Evolutionary conservation across 2,797 vertebrate genomes (phyloP), one percentile per base, ranked within the genome.

Genomic region (Xenops minutus): DNA sequence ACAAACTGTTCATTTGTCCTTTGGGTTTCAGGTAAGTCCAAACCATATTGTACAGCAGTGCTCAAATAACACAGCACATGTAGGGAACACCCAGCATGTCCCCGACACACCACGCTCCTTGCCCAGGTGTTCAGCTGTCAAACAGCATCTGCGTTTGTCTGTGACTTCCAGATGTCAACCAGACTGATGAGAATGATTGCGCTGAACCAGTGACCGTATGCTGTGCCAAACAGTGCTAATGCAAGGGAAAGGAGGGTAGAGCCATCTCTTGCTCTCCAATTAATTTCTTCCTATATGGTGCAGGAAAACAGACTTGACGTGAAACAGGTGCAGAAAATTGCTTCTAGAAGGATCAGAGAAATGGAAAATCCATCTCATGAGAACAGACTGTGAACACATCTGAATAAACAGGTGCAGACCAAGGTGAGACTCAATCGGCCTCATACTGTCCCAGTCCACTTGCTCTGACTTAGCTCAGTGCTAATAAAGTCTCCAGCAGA

Each of bases 81-180:
- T 5, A 66, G 59, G 29, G 44, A 59, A 73, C 16, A 15, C 63
- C 26, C 94, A 94, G 90, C 34, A 3, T n/a, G 80, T 49, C 74
- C 56, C 67, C 23, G 21, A 69, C 63, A 10, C 10, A 24, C 58
- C 85, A 73, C 0, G 0, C 52, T 90, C 55, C 14, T 88, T 67
- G 83, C 30, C 77, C 93, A 97, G 90, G 93, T 95, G 81, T 76
- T 94, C 90, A 79, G 90, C 92, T 95, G 92, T 94, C 94, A 93
- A 59, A 74, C 44, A 87, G 90, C 73, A 59, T 95, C 56, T 93
- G 69, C 63, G 58, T 91, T 76, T 92, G 74, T 73, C 59, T 9
- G 10, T 51, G 67, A 88, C 92, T 95, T 88, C 80, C 94, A 97
- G 94, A 88, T 32, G 5, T 88, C 94, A 85, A 32, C 88, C 63